Conservation (phyloP, 2,113 vertebrate species). For the Setophaga petechia region DNA sequence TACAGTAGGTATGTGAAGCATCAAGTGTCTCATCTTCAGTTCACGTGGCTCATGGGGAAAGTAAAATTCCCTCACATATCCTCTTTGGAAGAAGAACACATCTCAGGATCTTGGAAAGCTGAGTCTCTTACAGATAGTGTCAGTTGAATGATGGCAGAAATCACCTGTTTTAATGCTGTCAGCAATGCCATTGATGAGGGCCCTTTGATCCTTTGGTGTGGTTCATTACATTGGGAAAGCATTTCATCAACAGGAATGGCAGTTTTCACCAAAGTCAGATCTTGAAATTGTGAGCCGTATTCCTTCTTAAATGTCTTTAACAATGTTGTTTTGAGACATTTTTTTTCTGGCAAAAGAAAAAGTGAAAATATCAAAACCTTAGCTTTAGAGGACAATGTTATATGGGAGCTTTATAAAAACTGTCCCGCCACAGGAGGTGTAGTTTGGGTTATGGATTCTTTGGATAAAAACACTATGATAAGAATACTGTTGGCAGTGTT, state of each 20-base stretch:
- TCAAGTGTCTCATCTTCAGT: slow-evolving; percentile 10
- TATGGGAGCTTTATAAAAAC: neutral
- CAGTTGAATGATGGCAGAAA: neutral
- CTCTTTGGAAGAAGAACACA: neutral
- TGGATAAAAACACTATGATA: neutral
- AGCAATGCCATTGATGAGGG: neutral
- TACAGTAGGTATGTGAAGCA: neutral
- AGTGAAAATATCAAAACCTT: neutral
- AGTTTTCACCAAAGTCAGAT: neutral
- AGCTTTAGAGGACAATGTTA: neutral
- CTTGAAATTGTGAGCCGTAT: slow-evolving; percentile 13
- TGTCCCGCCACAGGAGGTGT: neutral
- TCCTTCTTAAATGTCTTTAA: neutral
- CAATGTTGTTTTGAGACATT: neutral
- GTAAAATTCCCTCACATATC: neutral
- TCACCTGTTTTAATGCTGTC: slow-evolving; percentile 13
- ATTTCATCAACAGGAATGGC: slow-evolving; percentile 4
- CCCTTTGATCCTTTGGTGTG: neutral
- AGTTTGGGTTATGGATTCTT: neutral
- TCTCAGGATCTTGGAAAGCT: slow-evolving; percentile 36
- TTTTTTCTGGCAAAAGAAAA: neutral
- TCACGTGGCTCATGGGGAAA: neutral
- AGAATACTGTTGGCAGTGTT: neutral
- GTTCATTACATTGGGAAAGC: slow-evolving; percentile 30
- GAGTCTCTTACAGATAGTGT: neutral